Evolutionary conservation across 2,113 vertebrate genomes (phyloP), one percentile per base, ranked within the genome.

Genomic region (Candoia aspera): DNA sequence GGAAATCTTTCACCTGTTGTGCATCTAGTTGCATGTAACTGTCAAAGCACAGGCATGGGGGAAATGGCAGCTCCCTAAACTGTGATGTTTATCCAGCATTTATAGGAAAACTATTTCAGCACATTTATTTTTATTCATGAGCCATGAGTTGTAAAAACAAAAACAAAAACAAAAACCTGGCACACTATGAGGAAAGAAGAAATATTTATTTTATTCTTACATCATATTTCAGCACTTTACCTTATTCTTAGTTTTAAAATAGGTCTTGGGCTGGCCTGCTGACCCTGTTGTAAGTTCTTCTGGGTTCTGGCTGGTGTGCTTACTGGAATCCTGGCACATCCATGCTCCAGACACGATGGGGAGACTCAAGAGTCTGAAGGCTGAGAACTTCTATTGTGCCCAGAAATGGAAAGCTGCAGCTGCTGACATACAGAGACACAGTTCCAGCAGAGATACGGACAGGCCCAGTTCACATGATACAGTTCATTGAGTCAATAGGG

Each of bases 361-460:
- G 37, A 9, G 33, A 42, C 33, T 79, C 33, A 37, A 79, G 33
- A 8, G 8, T 79, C 33, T 79, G 33, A 33, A 79, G 17, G 37
- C 73, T 79, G 73, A 79, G 73, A 79, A 79, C 73, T 79, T 79
- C 73, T 79, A 79, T 79, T 79, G 73, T 79, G 17, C 73, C 73
- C 73, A 79, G 68, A 79, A 79, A 79, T 2, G 37, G 73, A 21
- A n/a, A 42, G 73, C 37, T 79, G 73, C 73, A 79, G 73, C 73
- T 79, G 73, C 73, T 79, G 8, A 17, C 73, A 79, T 79, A 79
- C 73, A 79, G 73, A 79, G 73, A 21, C 33, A 37, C 73, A 37
- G 33, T 79, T 37, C 33, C 73, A 79, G 73, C 33, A 1, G 33
- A 79, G 33, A 42, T 19, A 73, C 33, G 37, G n/a, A 42, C 73